Base-by-base conservation (phyloP, 2,797 vertebrate genomes). In the Argyrosomus regius region DNA sequence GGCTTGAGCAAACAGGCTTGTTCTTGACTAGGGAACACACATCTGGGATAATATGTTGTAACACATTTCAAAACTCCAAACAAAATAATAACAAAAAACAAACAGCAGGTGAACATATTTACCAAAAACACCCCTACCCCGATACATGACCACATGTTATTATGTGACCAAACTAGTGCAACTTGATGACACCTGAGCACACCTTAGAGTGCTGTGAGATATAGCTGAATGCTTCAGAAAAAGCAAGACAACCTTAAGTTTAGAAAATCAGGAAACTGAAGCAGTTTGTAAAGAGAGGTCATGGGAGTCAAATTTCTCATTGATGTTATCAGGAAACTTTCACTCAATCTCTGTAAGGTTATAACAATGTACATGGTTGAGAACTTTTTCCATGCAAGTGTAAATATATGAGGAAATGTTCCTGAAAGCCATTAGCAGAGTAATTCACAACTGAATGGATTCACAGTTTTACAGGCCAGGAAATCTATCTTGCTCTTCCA, bases 401-500 rank as follows among this genome's bases (percentile, higher is more conserved):
- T n/a, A 58, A 82, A 72, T 39, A 43, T 22, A 67, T 53, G 35
- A 72, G 68, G 64, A 83, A 62, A 72, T 52, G 73, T 64, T 77
- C 60, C 62, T 45, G 52, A 62, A 62, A 53, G 58, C 66, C 70
- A 74, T 83, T 75, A 85, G 64, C 46, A 26, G 66, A 61, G 64
- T 56, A 79, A 71, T 86, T 88, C 78, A 83, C 80, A 69, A n/a
- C 72, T 62, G 61, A 85, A 71, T 26, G 35, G 61, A 53, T 62
- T 45, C n/a, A 24, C 64, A 35, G 53, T 70, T 82, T 80, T 46
- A 66, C 59, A 77, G 66, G 48, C n/a, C 58, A 75, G 64, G 52
- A 49, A 76, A 66, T 81, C 43, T 17, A 66, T 71, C 66, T 65
- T 43, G 66, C 70, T 72, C 66, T 22, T 72, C 43, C 57, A 70